Evolutionary conservation across 1,140 invertebrate genomes (phyloP).

Genomic region (Ostrea denselamellosa): DNA sequence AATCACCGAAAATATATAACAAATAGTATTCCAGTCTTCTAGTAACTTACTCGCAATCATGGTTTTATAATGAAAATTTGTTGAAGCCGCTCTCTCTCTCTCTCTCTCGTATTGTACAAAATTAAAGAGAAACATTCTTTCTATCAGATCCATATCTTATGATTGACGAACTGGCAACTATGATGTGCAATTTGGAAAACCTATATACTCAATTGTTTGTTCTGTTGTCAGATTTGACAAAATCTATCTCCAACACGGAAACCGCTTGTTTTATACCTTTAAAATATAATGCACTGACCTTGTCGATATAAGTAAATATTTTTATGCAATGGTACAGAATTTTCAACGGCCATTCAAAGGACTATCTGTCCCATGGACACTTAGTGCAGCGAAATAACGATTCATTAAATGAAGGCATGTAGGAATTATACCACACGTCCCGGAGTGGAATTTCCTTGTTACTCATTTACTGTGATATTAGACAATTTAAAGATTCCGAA

Average conservation of each 20-base stretch:
- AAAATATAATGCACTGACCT: neutral
- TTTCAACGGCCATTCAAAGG: neutral
- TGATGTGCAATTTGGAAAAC: too few species aligned
- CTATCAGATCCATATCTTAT: too few species aligned
- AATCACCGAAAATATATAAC: too few species aligned
- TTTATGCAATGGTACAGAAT: neutral
- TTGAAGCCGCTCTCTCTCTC: neutral
- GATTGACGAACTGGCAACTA: too few species aligned
- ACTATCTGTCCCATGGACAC: neutral
- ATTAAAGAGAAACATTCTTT: too few species aligned
- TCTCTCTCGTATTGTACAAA: neutral
- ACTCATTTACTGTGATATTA: neutral
- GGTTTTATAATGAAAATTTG: neutral
- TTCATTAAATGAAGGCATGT: neutral
- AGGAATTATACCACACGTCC: neutral
- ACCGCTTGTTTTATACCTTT: neutral
- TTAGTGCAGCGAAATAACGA: neutral
- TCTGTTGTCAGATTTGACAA: too few species aligned
- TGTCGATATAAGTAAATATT: neutral
- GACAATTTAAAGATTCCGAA: slow-evolving; percentile 73
- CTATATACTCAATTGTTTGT: too few species aligned
- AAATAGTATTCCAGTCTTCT: too few species aligned
- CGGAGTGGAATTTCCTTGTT: neutral
- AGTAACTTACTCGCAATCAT: neutral
- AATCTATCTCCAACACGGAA: too few species aligned